These are phyloP conservation scores for Prorops nasuta DNA, from an alignment of 1,140 invertebrate genomes.

Conservation along the genomic window DNA sequence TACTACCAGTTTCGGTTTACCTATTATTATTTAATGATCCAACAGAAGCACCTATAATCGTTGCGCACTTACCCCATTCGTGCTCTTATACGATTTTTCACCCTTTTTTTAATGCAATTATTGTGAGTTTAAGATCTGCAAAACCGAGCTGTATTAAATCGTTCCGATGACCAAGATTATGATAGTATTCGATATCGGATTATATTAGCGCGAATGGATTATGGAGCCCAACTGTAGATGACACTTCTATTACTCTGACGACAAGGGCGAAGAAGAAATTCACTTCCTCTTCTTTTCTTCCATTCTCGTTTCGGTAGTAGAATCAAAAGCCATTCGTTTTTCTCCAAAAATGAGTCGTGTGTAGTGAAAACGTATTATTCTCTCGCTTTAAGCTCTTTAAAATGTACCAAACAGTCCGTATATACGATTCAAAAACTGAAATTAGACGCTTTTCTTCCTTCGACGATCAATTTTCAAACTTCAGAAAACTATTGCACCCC, in stretches of 20 bases:
- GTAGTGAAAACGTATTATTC: not conserved
- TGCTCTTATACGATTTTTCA: too few species aligned
- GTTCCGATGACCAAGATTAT: too few species aligned
- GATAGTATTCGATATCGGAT: not conserved
- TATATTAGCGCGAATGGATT: slow-evolving; percentile 30
- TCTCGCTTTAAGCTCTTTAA: slow-evolving; percentile 9
- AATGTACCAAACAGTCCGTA: not conserved
- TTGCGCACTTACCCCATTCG: slow-evolving; percentile 33
- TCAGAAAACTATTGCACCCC: too few species aligned
- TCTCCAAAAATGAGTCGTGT: not conserved
- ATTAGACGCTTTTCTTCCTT: too few species aligned
- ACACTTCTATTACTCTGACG: slow-evolving; percentile 23
- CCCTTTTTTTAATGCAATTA: too few species aligned
- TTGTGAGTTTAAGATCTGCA: too few species aligned
- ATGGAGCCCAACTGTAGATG: slow-evolving; percentile 23
- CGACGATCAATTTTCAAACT: too few species aligned
- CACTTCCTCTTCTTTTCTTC: not conserved
- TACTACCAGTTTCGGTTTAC: slow-evolving; percentile 26
- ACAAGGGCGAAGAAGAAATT: not conserved
- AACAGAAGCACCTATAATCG: slow-evolving; percentile 13
- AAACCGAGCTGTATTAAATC: too few species aligned
- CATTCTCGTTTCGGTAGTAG: not conserved
- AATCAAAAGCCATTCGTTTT: not conserved
- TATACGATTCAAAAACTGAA: too few species aligned
- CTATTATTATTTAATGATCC: slow-evolving; percentile 46